A percentile compares a stretch with the other conserved stretches of the same genome.
Evolutionary conservation across 2,888 invertebrate genomes (phyloP).

Genomic region (Platypus cylindrus): DNA sequence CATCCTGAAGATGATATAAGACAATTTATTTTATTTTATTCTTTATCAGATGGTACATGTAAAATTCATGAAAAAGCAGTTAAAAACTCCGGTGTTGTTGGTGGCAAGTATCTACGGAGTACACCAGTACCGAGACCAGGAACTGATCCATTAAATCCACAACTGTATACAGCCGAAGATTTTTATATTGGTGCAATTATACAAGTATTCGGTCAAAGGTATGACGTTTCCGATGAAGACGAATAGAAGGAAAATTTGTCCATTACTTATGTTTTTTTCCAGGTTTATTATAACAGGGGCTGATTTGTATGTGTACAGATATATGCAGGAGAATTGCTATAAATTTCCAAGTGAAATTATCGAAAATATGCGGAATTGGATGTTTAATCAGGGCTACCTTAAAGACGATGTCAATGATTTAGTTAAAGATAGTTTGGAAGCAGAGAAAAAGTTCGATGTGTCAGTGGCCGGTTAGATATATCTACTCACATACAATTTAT

Average conservation of each 20-base stretch:
- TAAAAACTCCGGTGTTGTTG: conserved; percentile 62
- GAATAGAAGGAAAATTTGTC: no score
- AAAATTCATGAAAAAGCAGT: conserved; percentile 60
- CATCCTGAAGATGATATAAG: conserved; percentile 67
- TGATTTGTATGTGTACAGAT: conserved; percentile 51
- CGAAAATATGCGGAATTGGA: conserved; percentile 54
- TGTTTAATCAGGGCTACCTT: conserved; percentile 50
- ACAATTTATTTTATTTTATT: conserved; percentile 63
- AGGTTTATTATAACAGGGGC: conserved; percentile 60
- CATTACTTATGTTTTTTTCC: conserved; percentile 1
- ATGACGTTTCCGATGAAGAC: background rate
- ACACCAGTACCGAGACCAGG: conserved; percentile 56
- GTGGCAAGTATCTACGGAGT: conserved; percentile 61
- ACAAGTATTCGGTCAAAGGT: conserved; percentile 52
- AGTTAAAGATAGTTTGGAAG: conserved; percentile 27
- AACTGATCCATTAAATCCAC: conserved; percentile 54
- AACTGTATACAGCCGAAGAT: conserved; percentile 65
- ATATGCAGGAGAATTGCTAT: conserved; percentile 56
- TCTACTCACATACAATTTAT: conserved; percentile 10
- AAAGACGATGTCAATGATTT: conserved; percentile 41
- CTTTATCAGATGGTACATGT: conserved; percentile 61
- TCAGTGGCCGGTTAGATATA: conserved; percentile 16
- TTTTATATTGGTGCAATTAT: conserved; percentile 66
- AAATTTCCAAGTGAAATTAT: conserved; percentile 57
- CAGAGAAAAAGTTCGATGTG: conserved; percentile 25